Evolutionary conservation across 2,113 vertebrate genomes (phyloP).

Genomic region (Bambusicola thoracicus): DNA sequence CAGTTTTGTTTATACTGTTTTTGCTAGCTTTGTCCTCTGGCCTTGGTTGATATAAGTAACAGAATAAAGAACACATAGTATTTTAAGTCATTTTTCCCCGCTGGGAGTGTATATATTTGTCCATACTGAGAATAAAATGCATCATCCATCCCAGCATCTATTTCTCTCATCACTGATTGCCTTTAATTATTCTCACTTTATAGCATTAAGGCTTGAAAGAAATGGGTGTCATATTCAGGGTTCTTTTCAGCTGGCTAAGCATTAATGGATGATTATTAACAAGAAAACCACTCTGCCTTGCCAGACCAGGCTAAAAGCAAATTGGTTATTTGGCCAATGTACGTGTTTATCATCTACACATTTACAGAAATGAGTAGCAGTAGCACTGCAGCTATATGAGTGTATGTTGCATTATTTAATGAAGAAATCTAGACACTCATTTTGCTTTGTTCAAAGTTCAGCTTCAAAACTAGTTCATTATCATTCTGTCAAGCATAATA

Average conservation of each 20-base stretch:
- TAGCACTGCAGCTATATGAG: background rate
- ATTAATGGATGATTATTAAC: constrained; percentile 56
- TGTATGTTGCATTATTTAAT: background rate
- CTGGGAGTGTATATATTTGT: background rate
- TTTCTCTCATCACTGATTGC: background rate
- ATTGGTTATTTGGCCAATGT: constrained; percentile 36
- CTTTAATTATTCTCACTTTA: constrained; percentile 45
- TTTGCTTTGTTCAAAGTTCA: background rate
- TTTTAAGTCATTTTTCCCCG: background rate
- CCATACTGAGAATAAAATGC: background rate
- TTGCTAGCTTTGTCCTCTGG: background rate
- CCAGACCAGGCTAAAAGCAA: constrained; percentile 37
- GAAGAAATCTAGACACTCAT: background rate
- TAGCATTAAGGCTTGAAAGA: constrained; percentile 11
- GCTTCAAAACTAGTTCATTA: background rate
- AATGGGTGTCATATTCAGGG: constrained; percentile 3
- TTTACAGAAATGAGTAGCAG: background rate
- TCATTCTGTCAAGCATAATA: background rate
- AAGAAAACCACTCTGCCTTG: constrained; percentile 19
- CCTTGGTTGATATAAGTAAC: background rate
- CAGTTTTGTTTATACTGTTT: background rate
- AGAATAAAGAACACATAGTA: background rate
- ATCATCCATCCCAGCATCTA: background rate
- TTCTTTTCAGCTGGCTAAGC: constrained; percentile 42
- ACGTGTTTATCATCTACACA: background rate